Evolutionary conservation across 2,888 invertebrate genomes (phyloP), one percentile per base, ranked within the genome.

Genomic region (Phyto melanocephala): DNA sequence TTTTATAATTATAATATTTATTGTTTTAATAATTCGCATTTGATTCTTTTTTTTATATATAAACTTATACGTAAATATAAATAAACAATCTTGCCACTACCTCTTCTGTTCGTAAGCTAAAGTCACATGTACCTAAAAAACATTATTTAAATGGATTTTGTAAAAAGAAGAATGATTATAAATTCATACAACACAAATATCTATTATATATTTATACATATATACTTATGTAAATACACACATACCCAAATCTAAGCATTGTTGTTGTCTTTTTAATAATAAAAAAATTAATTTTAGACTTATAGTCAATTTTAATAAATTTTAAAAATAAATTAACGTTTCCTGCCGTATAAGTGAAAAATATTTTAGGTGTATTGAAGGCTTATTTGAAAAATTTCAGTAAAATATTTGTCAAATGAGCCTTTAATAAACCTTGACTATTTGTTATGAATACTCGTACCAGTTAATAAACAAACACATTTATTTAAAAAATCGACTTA

Each of bases 81-180:
- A 42, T 42, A 40, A 58, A 62, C 52, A 52, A 71, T 79, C 65
- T 79, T 62, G 75, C 75, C 60, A 35, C 76, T 83, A 80, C 74
- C 74, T 81, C 81, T 62, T 45, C 40, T 45, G 54, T 63, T 63
- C 52, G 33, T 42, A 60, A 28, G 60, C 13, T 56, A 56, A 56
- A 47, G 20, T 35, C 56, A 58, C 24, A 20, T 54, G 54, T 45
- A 28, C 28, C 37, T 68, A 11, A 28, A 60, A 13, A 24, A n/a
- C 13, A 22, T 22, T n/a, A 17, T 47, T 20, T 22, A 33, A 47
- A 5, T 63, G 10, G 10, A 63, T 52, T 52, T n/a, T 52, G 22
- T 24, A 22, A 52, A n/a, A 15, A 40, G 54, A 3, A 15, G 6
- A 15, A 37, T 22, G n/a, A 35, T 52, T 8, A 52, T 50, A n/a